Conservation (phyloP, 2,888 invertebrate species). For the Pristionchus mayeri region DNA sequence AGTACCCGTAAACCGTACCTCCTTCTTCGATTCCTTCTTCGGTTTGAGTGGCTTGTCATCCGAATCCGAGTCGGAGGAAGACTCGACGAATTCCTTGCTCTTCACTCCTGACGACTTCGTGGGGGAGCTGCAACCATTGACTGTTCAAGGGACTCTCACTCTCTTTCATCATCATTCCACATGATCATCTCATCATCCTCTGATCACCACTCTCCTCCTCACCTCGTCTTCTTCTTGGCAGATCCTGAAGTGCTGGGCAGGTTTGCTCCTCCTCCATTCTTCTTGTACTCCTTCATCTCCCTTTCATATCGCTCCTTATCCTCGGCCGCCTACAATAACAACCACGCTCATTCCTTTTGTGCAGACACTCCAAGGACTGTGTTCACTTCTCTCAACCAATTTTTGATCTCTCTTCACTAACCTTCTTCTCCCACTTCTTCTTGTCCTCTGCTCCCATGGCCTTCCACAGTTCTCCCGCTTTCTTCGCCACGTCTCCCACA, state of each 20-base stretch:
- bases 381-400: neutral
- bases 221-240: conserved; percentile 49
- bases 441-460: conserved; percentile 80
- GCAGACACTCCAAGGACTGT: neutral
- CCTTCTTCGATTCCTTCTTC: neutral
- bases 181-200: neutral
- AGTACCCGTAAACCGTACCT: neutral
- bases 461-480: conserved; percentile 94
- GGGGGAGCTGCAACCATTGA: conserved; percentile 50
- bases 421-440: conserved; percentile 51
- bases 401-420: neutral
- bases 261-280: conserved; percentile 57
- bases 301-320: conserved; percentile 89
- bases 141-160: neutral
- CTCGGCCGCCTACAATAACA: conserved; percentile 85
- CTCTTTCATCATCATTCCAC: neutral
- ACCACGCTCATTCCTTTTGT: neutral
- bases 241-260: no score
- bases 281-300: conserved; percentile 91
- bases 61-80: conserved; percentile 58
- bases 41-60: conserved; percentile 56
- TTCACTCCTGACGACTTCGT: conserved; percentile 63
- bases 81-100: conserved; percentile 66
- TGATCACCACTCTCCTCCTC: no score
- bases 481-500: conserved; percentile 92